Evolutionary conservation across 2,888 invertebrate genomes (phyloP), one percentile per base, ranked within the genome.

Genomic region (Pogonocherus hispidulus): DNA sequence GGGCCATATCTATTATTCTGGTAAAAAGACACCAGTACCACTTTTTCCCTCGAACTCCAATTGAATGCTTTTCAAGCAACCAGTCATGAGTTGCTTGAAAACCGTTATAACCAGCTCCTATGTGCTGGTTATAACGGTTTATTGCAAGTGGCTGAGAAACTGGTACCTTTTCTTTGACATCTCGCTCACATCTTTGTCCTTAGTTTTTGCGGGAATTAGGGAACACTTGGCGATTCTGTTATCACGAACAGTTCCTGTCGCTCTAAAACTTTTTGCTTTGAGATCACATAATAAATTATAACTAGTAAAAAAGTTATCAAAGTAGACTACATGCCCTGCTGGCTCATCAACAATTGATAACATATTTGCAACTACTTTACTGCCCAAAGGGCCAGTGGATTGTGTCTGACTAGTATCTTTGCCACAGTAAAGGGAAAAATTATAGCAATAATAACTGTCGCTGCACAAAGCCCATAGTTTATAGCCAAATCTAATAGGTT

Each of bases 21-120:
- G 71, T 75, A 23, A 74, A 37, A 20, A 74, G 32, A 44, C 71
- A 72, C 72, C 74, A 76, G 55, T 74, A 75, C 73, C 75, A 76
- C 52, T 73, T 75, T 60, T 72, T 75, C 0, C 71, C 71, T 46
- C 69, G 55, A 8, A 76, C 27, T 3, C 68, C 16, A 32, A 76
- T 76, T 19, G 8, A 8, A 55, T 73, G 66, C 59, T 75, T 75
- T 63, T 71, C 72, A 44, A 75, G 23, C 0, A 72, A 55, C 72
- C 75, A 75, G 37, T 76, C 73, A 57, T 76, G 71, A 8, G n/a
- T n/a, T n/a, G n/a, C n/a, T n/a, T n/a, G n/a, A n/a, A n/a, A n/a
- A n/a, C n/a, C n/a, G n/a, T 74, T 71, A 46, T 74, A 72, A n/a
- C 72, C 69, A 32, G 69, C 75, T 6, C 72, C 73, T 65, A 75